These are phyloP conservation scores for Panulirus ornatus DNA, from an alignment of 1,140 invertebrate genomes.

Conservation along the genomic window DNA sequence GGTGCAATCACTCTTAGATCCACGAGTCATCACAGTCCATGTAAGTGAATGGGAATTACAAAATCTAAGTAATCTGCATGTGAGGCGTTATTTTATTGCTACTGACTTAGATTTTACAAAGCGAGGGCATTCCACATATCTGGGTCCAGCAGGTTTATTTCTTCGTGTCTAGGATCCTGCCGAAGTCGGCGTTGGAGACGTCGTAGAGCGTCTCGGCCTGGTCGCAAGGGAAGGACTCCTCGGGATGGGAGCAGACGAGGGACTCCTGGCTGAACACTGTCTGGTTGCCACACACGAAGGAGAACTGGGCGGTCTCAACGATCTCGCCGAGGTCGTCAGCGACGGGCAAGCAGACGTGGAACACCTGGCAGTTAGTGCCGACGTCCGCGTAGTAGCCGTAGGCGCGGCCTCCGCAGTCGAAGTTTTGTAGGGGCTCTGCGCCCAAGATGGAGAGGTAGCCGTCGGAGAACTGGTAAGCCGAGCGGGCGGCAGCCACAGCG, in stretches of 20 bases:
- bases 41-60: too few species aligned
- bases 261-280: conserved; percentile 58
- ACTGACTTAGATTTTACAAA: too few species aligned
- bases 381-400: conserved; percentile 57
- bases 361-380: conserved; percentile 43
- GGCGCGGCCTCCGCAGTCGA: conserved; percentile 77
- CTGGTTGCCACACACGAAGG: conserved; percentile 64
- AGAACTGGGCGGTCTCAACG: conserved; percentile 45
- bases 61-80: too few species aligned
- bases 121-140: too few species aligned
- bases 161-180: conserved; percentile 30
- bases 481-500: conserved; percentile 1
- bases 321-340: conserved; percentile 69
- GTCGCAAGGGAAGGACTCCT: conserved; percentile 55
- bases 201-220: conserved; percentile 54
- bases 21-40: too few species aligned
- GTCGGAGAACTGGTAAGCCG: conserved; percentile 27
- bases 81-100: too few species aligned
- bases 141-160: not conserved
- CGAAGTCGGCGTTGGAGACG: conserved; percentile 58
- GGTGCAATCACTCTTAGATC: too few species aligned
- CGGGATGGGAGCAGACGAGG: conserved; percentile 40
- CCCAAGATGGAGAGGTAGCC: conserved; percentile 15
- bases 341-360: conserved; percentile 76
- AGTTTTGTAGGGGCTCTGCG: not conserved